Base-by-base conservation (phyloP, 2,113 vertebrate species). In the Hyaena hyaena region DNA sequence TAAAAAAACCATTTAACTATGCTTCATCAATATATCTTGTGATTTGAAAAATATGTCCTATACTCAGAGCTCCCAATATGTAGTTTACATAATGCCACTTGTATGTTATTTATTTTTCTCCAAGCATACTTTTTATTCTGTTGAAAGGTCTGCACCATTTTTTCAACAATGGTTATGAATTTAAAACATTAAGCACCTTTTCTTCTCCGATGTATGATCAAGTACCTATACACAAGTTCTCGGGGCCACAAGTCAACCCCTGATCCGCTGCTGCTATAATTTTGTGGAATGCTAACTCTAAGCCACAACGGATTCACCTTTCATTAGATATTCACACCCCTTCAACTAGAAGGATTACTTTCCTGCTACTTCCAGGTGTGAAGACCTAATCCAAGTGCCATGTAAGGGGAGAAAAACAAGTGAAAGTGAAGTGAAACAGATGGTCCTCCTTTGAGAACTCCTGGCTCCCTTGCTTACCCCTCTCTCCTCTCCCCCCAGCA, bases 1-100 rank as follows among this genome's bases (percentile, higher is more conserved):
- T 80, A 28, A 45, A 90, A 84, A 96, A 16, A 50, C 16, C 69
- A 4, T 89, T 97, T 97, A 95, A 15, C 39, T 95, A 19, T 93
- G n/a, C 19, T 85, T 96, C 85, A 89, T 68, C 87, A 92, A 4
- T 91, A 0, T 2, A 71, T 43, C 0, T 92, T 93, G 43, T 93
- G 76, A 93, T 95, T 95, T 93, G 5, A 1, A 93, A 98, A 97
- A 91, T 63, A 5, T 26, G 21, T 26, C 9, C 79, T 66, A 43
- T 58, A 71, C 4, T 9, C 6, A 88, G 81, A 74, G 5, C 35
- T 87, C 3, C 33, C 33, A 92, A 58, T 31, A 63, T 6, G 21
- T 16, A 53, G 9, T 73, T 85, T 28, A 71, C 14, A 23, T 65
- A 92, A 92, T 76, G 26, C 7, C 87, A 0, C 24, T 95, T 2